A percentile compares a stretch with the other conserved stretches of the same genome.
phyloP scores from a whole-genome alignment of 2,888 invertebrate genomes.

The Panzeria rudis region DNA sequence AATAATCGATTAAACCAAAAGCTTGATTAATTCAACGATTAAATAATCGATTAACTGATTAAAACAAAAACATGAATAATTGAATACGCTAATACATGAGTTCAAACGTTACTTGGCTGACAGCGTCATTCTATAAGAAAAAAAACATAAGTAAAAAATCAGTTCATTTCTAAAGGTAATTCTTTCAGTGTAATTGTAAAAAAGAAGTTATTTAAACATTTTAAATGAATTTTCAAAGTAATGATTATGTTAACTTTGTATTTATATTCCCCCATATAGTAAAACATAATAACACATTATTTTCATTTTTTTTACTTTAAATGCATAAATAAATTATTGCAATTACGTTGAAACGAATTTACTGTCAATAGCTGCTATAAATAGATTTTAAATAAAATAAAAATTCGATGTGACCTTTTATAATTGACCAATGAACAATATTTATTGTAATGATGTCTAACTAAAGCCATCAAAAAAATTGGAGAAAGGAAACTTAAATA shows the following conservation, averaged over 20 bases:
- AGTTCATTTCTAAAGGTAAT: too few relatives aligned
- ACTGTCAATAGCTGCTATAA: conserved; percentile 11
- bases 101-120: too few relatives aligned
- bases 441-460: conserved; percentile 52
- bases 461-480: conserved; percentile 19
- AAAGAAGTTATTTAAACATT: too few relatives aligned
- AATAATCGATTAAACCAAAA: too few relatives aligned
- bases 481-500: conserved; percentile 64
- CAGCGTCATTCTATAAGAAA: too few relatives aligned
- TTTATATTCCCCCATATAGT: not conserved
- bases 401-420: conserved; percentile 36
- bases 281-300: not conserved
- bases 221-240: not conserved
- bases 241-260: not conserved
- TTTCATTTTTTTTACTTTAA: not conserved
- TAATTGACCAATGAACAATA: conserved; percentile 67
- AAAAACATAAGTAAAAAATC: too few relatives aligned
- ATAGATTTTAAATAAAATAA: conserved; percentile 33
- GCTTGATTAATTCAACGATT: too few relatives aligned
- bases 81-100: too few relatives aligned
- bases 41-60: too few relatives aligned
- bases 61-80: too few relatives aligned
- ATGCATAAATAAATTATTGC: conserved; percentile 36
- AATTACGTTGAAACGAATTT: conserved; percentile 28
- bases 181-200: too few relatives aligned